Evolutionary conservation across 2,888 invertebrate genomes (phyloP), one percentile per base, ranked within the genome.

Genomic region (Serrognathus titanus): DNA sequence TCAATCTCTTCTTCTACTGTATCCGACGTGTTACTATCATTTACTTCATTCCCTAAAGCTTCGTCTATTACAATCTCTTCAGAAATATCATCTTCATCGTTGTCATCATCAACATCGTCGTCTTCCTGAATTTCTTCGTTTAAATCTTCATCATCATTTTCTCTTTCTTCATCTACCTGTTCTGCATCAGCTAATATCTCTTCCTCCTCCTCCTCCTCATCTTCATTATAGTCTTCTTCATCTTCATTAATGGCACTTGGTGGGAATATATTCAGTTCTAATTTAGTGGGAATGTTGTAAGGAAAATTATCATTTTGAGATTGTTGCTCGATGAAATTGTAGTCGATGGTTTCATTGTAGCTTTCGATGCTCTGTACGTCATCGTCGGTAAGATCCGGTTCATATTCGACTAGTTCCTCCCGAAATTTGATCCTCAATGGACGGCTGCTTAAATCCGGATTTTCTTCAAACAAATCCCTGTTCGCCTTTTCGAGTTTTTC

Each of bases 401-500:
- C 82, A 59, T 78, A 82, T 46, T 80, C 78, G 49, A 80, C 79
- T 53, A 82, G 67, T 64, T 79, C 77, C 24, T 78, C 72, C 39
- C 77, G 78, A 66, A 82, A 82, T 55, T 78, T 79, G 0, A 82
- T 81, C 70, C 76, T 80, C 7, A 72, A 66, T 39, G 66, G 61
- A 60, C 71, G 70, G 45, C 49, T 58, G 11, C 51, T 54, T 11
- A 51, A 53, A n/a, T 61, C 60, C 31, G 58, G 52, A 48, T 64
- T 67, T 51, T 69, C 67, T 48, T 74, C 76, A 60, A 80, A 80
- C 10, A 82, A 69, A 65, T 77, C 78, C 58, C 78, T 75, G 67
- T 83, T 83, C 40, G 82, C 82, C 66, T 79, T 77, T 66, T 79
- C 79, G 11, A 83, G 77, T 72, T 80, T 82, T 65, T 82, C 80